Percentiles rank a stretch among this genome's conserved stretches.
phyloP scores from a whole-genome alignment of 2,113 vertebrate species.

The Pachycephala philippinensis region DNA sequence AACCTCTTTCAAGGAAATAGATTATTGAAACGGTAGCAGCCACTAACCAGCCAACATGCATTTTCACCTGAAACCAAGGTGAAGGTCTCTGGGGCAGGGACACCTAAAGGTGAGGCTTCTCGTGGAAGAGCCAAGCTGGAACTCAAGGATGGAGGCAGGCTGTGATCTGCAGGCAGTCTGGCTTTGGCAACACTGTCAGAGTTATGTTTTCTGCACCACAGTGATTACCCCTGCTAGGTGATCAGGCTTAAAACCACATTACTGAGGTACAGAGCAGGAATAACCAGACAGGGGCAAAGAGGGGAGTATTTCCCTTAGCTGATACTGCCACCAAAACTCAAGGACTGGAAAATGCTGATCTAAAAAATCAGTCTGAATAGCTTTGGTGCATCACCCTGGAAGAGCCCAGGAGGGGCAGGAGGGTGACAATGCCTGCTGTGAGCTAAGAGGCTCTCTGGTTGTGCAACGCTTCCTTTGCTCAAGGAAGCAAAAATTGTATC shows the following conservation, averaged over 20 bases:
- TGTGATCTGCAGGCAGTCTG: neutral
- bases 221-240: neutral
- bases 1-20: neutral
- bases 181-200: neutral
- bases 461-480: neutral
- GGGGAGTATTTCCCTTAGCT: neutral
- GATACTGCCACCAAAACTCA: neutral
- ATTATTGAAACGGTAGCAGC: neutral
- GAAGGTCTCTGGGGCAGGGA: neutral
- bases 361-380: neutral
- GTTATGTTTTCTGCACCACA: neutral
- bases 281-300: neutral
- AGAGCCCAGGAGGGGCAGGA: neutral
- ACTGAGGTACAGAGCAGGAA: neutral
- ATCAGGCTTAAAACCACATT: neutral
- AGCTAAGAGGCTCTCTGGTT: neutral
- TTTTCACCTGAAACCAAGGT: neutral
- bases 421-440: rapidly evolving
- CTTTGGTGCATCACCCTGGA: neutral
- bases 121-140: neutral
- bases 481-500: neutral
- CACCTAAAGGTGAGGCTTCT: neutral
- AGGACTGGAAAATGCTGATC: neutral
- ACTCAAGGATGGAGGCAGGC: neutral
- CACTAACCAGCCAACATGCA: neutral